Evolutionary conservation across 2,888 invertebrate genomes (phyloP), one percentile per base, ranked within the genome.

Genomic region (Cephus sareptanus): DNA sequence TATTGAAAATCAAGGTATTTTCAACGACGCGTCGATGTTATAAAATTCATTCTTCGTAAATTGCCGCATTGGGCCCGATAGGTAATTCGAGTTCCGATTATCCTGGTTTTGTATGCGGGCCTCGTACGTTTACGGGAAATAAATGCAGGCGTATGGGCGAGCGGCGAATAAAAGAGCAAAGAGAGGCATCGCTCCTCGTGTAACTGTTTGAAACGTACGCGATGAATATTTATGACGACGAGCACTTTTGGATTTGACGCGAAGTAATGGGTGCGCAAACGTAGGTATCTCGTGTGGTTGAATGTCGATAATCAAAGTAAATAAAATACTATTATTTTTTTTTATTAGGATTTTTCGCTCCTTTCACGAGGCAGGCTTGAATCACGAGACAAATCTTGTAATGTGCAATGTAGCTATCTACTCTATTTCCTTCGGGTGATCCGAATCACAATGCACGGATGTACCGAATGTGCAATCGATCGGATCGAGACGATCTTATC

Each of bases 371-470:
- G 2, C 23, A 23, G 2, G 2, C 23, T 56, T 23, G 9, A 56
- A 56, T 56, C 56, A 1, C 9, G 23, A 56, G 23, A 56, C 9
- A 56, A 23, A 9, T 23, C 56, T 56, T 56, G 56, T 9, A 56
- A 23, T 9, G 23, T 56, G 56, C 56, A 23, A 9, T 9, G 23
- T 56, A 56, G 56, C 4, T 37, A 37, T 15, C 23, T 23, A 9
- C 56, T 23, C 56, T 9, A 56, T 74, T 34, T 73, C 77, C 34
- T 71, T 34, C 13, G 31, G 9, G 30, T 33, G 56, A 40, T 76
- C 76, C 75, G 77, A 79, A 81, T 79, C 79, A 83, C 83, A 83
- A 83, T 83, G 81, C 80, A 77, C 80, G 82, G 82, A 81, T 80
- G 78, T 79, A 79, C 81, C 75, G 77, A 79, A 69, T 78, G 79